Base-by-base conservation (phyloP, 2,797 vertebrate genomes). In the Scolopax rusticola region DNA sequence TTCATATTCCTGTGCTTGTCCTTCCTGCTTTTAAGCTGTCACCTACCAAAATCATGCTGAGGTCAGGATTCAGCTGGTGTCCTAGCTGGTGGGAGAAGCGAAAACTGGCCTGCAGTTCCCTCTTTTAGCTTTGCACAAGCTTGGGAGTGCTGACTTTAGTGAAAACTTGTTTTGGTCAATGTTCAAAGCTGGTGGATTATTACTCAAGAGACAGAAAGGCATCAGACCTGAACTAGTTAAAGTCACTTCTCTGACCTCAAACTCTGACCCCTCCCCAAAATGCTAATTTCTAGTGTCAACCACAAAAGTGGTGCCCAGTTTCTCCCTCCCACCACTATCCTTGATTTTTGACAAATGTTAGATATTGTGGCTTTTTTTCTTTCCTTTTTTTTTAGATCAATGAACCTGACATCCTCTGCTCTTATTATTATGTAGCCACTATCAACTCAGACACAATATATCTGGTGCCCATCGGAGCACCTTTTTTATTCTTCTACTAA, bases 81-180 rank as follows among this genome's bases (percentile, higher is more conserved):
- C 74, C 86, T 91, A 60, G 51, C 74, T 91, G 36, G 43, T 93
- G 43, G 33, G n/a, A 89, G 84, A 97, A 92, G 68, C 20, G 80
- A 94, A 90, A 92, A 74, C 56, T 71, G 27, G 27, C 57, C 69
- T 43, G 43, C 86, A 85, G 84, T 95, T 97, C 89, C 81, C 47
- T 80, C 78, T 96, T 93, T 92, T 78, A 92, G 76, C 51, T 87
- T 73, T 89, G 47, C 86, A 45, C 3, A 2, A 90, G 47, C 47
- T 95, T 64, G 54, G 50, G 78, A 96, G 86, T 89, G 91, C 94
- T 96, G 96, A 95, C 91, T 85, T 93, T 19, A 61, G 64, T 81
- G 84, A 95, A 96, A 97, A 92, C 16, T 94, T 97, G 84, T 65
- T 96, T 95, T 93, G 78, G 84, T 85, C 75, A 63, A 40, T 71